These are phyloP conservation scores for Turdus rufiventris DNA, from an alignment of 2,113 vertebrate species.

Conservation along the genomic window DNA sequence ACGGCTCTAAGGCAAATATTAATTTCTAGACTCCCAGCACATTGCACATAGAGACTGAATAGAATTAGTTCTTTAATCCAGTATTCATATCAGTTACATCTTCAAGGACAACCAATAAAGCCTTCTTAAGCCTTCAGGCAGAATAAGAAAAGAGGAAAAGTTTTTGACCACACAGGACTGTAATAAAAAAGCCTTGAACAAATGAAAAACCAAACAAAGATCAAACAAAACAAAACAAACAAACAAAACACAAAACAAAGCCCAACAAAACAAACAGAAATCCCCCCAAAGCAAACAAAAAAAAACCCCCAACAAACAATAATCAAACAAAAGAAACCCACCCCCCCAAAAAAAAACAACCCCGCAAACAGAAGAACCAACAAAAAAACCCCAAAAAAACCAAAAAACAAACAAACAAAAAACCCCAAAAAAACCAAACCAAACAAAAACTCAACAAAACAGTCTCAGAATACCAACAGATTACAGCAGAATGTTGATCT, in stretches of 20 bases:
- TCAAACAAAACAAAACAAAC: not conserved
- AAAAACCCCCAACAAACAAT: no score
- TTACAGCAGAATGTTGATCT: not conserved
- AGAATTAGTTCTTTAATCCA: not conserved
- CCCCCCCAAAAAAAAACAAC: not conserved
- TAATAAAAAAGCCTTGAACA: not conserved
- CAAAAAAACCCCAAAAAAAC: not conserved
- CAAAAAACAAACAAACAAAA: not conserved
- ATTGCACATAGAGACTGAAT: not conserved
- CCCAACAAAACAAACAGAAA: no score
- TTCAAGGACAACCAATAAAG: not conserved
- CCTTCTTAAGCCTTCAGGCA: not conserved
- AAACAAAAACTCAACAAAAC: not conserved
- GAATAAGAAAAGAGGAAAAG: not conserved
- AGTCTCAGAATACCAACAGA: not conserved
- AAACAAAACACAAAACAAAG: not conserved
- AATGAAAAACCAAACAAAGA: not conserved
- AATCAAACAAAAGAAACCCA: no score
- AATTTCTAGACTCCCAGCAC: not conserved
- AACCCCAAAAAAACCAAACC: not conserved
- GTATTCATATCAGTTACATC: not conserved
- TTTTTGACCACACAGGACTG: not conserved
- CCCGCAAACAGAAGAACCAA: not conserved
- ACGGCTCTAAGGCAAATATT: not conserved
- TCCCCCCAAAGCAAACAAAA: no score